Conservation (phyloP, 2,113 vertebrate species). For the Deroptyus accipitrinus region DNA sequence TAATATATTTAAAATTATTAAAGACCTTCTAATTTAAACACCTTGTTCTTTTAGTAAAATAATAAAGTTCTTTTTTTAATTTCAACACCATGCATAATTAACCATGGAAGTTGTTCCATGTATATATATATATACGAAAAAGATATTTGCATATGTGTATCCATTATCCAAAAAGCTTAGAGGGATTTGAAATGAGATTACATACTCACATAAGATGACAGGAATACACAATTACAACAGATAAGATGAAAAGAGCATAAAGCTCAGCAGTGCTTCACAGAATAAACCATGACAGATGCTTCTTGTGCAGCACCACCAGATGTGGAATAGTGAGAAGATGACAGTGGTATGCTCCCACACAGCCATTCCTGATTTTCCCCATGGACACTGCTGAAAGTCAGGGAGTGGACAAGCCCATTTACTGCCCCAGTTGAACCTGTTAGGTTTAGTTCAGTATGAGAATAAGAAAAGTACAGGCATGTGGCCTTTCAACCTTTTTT, state of each 20-base stretch:
- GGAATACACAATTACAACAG: not conserved
- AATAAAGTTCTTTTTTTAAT: not conserved
- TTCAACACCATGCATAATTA: not conserved
- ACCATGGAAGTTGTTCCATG: not conserved
- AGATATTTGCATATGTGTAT: not conserved
- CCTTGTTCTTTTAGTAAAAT: not conserved
- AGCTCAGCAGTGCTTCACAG: not conserved
- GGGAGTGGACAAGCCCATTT: not conserved
- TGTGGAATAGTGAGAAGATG: not conserved
- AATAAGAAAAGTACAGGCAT: not conserved
- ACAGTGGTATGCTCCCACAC: not conserved
- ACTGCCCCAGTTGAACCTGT: not conserved
- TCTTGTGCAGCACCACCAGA: not conserved
- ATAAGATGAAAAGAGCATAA: not conserved
- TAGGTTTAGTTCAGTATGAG: not conserved
- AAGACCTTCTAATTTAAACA: not conserved
- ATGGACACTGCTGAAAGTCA: not conserved
- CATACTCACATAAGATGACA: not conserved
- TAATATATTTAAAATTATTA: not conserved
- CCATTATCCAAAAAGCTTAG: not conserved
- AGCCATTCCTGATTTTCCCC: not conserved
- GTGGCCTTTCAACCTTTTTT: not conserved
- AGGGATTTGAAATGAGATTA: conserved; percentile 5
- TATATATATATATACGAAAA: not conserved
- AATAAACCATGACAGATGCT: not conserved